These are phyloP conservation scores for Calyptommatus sinebrachiatus DNA, from an alignment of 2,113 vertebrate species.

Conservation along the genomic window DNA sequence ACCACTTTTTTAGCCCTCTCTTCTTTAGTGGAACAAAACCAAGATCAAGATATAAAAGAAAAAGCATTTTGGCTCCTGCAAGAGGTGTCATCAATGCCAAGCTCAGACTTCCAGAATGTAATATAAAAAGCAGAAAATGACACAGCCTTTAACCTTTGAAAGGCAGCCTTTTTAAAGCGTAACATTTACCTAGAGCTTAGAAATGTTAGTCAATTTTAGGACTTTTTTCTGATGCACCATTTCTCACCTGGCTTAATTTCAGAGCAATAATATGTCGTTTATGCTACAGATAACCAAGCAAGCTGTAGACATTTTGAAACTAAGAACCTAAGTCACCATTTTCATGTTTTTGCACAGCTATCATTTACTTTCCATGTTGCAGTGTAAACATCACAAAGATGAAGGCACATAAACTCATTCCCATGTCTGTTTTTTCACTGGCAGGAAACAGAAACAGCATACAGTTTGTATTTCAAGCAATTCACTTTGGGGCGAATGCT, in stretches of 20 bases:
- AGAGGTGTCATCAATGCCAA: conserved; percentile 25
- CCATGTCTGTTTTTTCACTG: too few relatives aligned
- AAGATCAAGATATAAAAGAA: conserved; percentile 19
- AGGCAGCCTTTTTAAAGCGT: conserved; percentile 29
- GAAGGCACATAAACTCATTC: too few relatives aligned
- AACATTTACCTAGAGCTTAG: conserved; percentile 11
- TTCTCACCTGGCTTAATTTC: not conserved
- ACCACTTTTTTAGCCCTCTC: not conserved
- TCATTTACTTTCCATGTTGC: too few relatives aligned
- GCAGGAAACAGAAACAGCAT: too few relatives aligned
- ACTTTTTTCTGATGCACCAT: not conserved
- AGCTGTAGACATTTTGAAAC: not conserved
- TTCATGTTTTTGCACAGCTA: too few relatives aligned
- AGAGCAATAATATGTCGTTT: not conserved
- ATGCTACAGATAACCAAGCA: not conserved
- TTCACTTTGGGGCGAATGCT: too few relatives aligned
- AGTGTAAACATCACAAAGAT: too few relatives aligned
- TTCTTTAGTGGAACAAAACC: conserved; percentile 15
- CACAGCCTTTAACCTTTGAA: conserved; percentile 32
- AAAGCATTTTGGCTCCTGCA: conserved; percentile 25
- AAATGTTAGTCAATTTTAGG: not conserved
- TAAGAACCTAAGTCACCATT: too few relatives aligned
- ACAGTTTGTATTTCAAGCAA: too few relatives aligned
- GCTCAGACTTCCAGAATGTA: not conserved
- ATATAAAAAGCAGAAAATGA: conserved; percentile 34